Evolutionary conservation across 2,113 vertebrate species (phyloP).

Genomic region (Thymallus thymallus): DNA sequence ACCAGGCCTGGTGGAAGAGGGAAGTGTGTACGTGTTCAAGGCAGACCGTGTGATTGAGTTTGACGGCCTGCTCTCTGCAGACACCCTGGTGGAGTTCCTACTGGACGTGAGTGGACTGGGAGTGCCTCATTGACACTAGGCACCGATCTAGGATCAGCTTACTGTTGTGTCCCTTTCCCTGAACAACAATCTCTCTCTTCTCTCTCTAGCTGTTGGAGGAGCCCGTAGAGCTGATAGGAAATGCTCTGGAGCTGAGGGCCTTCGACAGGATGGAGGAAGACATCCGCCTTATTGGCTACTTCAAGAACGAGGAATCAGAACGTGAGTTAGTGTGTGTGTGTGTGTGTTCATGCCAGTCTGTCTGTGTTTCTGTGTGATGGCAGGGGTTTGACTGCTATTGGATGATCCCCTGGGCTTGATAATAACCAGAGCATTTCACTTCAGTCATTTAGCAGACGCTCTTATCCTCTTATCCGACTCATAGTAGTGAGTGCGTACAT

Average conservation of each 20-base stretch:
- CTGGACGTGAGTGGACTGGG: conserved; percentile 82
- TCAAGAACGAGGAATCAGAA: conserved; percentile 90
- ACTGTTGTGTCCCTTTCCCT: too few relatives aligned
- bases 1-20: conserved; percentile 87
- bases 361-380: neutral
- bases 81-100: conserved; percentile 93
- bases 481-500: too few relatives aligned
- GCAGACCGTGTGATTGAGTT: conserved; percentile 89
- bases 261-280: conserved; percentile 92
- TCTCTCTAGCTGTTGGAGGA: conserved; percentile 85
- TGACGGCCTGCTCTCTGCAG: conserved; percentile 90
- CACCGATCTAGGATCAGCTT: too few relatives aligned
- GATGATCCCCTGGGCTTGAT: too few relatives aligned
- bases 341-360: conserved; percentile 19
- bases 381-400: too few relatives aligned
- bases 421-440: too few relatives aligned
- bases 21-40: conserved; percentile 93
- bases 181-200: too few relatives aligned
- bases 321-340: too few relatives aligned
- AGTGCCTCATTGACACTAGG: neutral
- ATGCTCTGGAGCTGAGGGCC: conserved; percentile 85
- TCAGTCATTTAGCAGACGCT: too few relatives aligned
- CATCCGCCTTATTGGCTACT: conserved; percentile 90
- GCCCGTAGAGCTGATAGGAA: conserved; percentile 90
- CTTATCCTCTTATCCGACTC: too few relatives aligned